Percentiles rank a stretch among this genome's conserved stretches.
Evolutionary conservation across 2,113 vertebrate genomes (phyloP).

Genomic region (Boulengerochromis microlepis): DNA sequence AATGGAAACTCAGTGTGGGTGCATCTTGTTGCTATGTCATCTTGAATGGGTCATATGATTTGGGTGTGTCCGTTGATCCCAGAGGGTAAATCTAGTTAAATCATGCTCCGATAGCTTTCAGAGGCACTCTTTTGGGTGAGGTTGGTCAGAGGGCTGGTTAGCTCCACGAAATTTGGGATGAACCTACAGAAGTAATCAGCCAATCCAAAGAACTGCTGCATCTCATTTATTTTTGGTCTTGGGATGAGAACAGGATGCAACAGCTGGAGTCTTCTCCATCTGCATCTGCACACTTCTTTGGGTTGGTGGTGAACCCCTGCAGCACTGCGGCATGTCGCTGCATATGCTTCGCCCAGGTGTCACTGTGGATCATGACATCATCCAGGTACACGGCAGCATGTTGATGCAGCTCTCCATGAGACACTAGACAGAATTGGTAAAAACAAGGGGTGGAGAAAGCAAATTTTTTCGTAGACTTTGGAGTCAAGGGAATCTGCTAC

Average conservation of each 20-base stretch:
- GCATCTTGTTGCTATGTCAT: background rate
- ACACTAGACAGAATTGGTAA: background rate
- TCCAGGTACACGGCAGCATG: background rate
- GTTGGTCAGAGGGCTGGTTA: background rate
- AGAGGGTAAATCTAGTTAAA: background rate
- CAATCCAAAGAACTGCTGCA: background rate
- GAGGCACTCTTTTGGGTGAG: background rate
- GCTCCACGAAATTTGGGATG: background rate
- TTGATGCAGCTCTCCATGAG: background rate
- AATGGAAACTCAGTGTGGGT: background rate
- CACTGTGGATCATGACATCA: background rate
- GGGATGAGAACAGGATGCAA: background rate
- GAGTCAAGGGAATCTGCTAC: background rate
- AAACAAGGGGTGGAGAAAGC: background rate
- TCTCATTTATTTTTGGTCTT: background rate
- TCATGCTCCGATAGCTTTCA: background rate
- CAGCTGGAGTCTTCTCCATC: background rate
- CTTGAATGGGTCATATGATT: background rate
- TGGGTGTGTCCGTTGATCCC: background rate
- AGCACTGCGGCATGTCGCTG: background rate
- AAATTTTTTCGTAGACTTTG: accelerated
- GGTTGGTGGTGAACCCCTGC: background rate
- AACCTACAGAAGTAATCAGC: background rate
- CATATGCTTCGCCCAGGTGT: background rate
- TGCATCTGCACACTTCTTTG: background rate